These are phyloP conservation scores for Doryteuthis pealeii DNA, from an alignment of 1,140 invertebrate genomes.

Conservation along the genomic window DNA sequence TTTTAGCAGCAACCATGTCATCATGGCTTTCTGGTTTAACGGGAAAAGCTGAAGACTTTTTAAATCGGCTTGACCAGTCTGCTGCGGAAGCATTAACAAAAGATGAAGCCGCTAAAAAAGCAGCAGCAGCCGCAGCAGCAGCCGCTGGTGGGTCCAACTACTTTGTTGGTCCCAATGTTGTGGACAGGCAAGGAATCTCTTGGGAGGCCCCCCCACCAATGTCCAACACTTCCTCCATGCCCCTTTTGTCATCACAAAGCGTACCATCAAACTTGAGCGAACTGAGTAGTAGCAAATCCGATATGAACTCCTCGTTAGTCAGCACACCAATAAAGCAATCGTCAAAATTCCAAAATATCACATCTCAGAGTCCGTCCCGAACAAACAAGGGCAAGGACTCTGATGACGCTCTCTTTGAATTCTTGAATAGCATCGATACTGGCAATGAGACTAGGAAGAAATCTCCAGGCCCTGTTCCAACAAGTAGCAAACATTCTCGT, in stretches of 20 bases:
- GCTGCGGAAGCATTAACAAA: conserved; percentile 71
- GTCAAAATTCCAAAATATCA: neutral
- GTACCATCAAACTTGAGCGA: conserved; percentile 34
- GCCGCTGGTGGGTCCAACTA: neutral
- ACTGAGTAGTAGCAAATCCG: conserved; percentile 13
- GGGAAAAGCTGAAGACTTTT: conserved; percentile 78
- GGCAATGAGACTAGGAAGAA: conserved; percentile 36
- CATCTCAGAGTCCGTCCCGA: neutral
- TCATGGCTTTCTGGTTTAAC: conserved; percentile 82
- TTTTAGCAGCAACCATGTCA: conserved; percentile 67
- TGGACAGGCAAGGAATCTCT: neutral
- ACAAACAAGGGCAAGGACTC: conserved; percentile 55
- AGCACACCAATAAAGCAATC: conserved; percentile 25
- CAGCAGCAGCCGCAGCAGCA: neutral
- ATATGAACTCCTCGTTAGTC: conserved; percentile 26
- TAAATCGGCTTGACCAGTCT: conserved; percentile 83
- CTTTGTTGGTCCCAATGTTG: no score
- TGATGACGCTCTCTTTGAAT: conserved; percentile 62
- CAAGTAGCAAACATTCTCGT: conserved; percentile 48
- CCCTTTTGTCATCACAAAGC: conserved; percentile 32
- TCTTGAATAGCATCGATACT: conserved; percentile 59
- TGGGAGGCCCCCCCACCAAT: neutral
- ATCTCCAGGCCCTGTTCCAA: conserved; percentile 27
- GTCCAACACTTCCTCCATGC: neutral
- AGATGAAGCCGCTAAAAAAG: conserved; percentile 14